These are phyloP conservation scores for Anguilla marmorata DNA, from an alignment of 2,797 vertebrate species.

Conservation along the genomic window DNA sequence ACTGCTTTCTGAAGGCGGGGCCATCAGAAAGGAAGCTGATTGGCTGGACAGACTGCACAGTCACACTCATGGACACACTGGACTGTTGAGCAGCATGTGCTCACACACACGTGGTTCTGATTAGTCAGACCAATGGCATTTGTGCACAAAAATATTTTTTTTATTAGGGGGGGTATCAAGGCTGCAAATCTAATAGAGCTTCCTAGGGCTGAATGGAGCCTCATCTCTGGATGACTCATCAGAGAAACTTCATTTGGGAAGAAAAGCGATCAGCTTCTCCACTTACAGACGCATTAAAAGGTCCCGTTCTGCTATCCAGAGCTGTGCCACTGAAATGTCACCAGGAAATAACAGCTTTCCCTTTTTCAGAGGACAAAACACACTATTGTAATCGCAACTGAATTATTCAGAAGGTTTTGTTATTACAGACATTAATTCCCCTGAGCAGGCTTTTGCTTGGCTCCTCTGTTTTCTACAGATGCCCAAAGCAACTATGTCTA, in stretches of 20 bases:
- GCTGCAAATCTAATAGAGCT: background rate
- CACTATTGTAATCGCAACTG: background rate
- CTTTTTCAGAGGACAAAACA: background rate
- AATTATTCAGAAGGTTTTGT: background rate
- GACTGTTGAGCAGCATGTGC: background rate
- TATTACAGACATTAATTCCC: background rate
- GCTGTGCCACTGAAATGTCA: slow-evolving; percentile 15
- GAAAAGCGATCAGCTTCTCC: background rate
- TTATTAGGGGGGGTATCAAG: background rate
- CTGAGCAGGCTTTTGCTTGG: background rate
- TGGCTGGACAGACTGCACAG: background rate
- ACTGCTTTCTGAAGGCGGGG: background rate
- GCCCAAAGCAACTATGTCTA: background rate
- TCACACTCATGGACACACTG: too few relatives aligned
- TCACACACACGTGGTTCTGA: background rate
- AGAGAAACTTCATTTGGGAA: background rate
- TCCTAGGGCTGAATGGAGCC: slow-evolving; percentile 22
- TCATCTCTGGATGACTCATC: slow-evolving; percentile 31
- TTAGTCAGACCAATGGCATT: background rate
- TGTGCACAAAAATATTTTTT: background rate
- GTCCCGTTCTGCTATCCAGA: background rate
- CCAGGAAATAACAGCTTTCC: slow-evolving; percentile 14
- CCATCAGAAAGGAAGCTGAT: slow-evolving; percentile 21
- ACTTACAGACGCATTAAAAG: background rate
- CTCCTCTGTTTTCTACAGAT: background rate